Base-by-base conservation (phyloP, 64 coral and sea anemone genomes). In the Pocillopora verrucosa region DNA sequence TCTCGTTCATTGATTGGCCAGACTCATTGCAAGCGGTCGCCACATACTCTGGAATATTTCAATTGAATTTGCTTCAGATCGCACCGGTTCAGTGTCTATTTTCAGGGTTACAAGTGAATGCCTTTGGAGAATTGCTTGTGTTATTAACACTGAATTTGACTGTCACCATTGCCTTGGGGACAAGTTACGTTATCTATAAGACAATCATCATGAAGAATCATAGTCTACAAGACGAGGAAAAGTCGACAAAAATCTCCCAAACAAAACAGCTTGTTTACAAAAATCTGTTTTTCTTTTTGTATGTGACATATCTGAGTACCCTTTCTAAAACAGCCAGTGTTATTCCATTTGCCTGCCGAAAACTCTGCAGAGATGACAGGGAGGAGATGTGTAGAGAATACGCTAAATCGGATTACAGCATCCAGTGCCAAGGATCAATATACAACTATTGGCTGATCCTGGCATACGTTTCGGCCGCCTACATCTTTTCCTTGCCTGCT, bases 1-100 rank as follows among this genome's bases (percentile, higher is more conserved):
- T 91, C 84, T 41, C n/a, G 16, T 91, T 75, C 73, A 45, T 91
- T 12, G 84, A 91, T 61, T 82, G 80, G 80, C 89, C 89, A 19
- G 57, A 37, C 9, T 60, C 65, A 1, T 60, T 91, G 35, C 30
- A 79, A 15, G 64, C 59, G 56, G 84, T 91, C 30, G 80, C 65
- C 2, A 75, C 83, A 65, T 84, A 91, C 22, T 80, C 89, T 16
- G 79, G 84, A 15, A 30, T 85, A 15, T 30, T 91, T 10, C 89
- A 91, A 25, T 80, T 91, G 2, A 91, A 86, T 36, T 11, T 91
- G 11, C 70, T 91, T 9, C 59, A 91, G 67, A 91, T 91, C 56
- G 80, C 89, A 4, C 89, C 89, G 6, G 37, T 91, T 24, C 58
- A 61, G 30, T 91, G 89, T 61, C 15, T 91, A 20, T 36, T 64